Evolutionary conservation across 2,888 invertebrate genomes (phyloP), one percentile per base, ranked within the genome.

Genomic region (Orchestes rusci): DNA sequence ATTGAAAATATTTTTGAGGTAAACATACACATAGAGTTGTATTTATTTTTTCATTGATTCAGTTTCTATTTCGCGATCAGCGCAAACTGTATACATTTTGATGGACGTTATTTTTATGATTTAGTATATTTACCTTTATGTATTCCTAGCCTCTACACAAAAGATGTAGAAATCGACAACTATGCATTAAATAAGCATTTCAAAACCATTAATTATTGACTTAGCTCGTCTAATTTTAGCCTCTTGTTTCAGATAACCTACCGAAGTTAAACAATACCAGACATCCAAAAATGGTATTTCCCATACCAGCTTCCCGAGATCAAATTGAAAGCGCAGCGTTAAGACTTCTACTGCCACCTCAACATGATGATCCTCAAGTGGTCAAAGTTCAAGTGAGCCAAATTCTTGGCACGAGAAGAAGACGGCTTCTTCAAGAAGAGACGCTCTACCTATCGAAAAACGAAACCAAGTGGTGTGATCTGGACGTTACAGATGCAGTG

Each of bases 401-500:
- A 36, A 62, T 70, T 45, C 55, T 73, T 20, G 69, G 70, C 35
- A 56, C 63, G 0, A 62, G 66, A 19, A 64, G 68, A 39, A 62
- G 66, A 36, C 59, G 64, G 27, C 58, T 71, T 12, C 53, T 73
- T 35, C 60, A 64, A 19, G 64, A 67, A 41, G 58, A 60, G 39
- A 61, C 55, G 23, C 56, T 72, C 56, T 60, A 70, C 59, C 51
- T 68, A 57, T 56, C 64, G 36, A 47, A 54, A 43, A 51, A 58
- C 31, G 59, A 63, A 28, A 69, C 74, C 2, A 74, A 74, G 51
- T 80, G 80, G 80, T 63, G 76, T 30, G 77, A 79, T 43, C 69
- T 79, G 43, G 80, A 80, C 58, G 69, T 77, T 2, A 75, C 75
- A 7, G 66, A 68, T 53, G 74, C 73, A 1, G 70, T 73, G 37